Conservation (phyloP, 2,888 invertebrate genomes). For the Didymodactylos carnosus region DNA sequence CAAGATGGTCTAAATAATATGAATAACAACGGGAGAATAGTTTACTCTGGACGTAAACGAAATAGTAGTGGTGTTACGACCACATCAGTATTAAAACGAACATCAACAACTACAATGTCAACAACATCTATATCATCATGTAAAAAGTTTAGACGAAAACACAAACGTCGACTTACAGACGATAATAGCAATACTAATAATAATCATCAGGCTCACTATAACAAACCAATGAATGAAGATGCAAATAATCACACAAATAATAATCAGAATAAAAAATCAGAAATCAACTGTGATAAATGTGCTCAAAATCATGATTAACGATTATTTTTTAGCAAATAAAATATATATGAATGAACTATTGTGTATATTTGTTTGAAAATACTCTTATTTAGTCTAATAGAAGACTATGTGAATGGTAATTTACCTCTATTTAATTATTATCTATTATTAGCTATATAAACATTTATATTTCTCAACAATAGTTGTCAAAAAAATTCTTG, state of each 20-base stretch:
- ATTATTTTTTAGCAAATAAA: too few species aligned
- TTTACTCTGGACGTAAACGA: not conserved
- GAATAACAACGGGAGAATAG: too few species aligned
- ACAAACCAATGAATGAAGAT: not conserved
- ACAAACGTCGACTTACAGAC: not conserved
- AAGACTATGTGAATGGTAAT: too few species aligned
- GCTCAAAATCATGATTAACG: not conserved
- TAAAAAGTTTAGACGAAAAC: not conserved
- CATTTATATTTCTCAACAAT: too few species aligned
- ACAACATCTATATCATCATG: not conserved
- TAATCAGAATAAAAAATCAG: too few species aligned
- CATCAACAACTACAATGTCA: not conserved
- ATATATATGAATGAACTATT: not conserved
- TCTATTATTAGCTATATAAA: too few species aligned
- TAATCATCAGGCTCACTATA: not conserved
- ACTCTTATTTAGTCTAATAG: not conserved
- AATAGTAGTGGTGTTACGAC: not conserved
- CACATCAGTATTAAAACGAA: too few species aligned
- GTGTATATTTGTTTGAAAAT: not conserved
- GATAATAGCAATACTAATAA: not conserved
- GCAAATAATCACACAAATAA: not conserved
- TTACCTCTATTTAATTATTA: too few species aligned
- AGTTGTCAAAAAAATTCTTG: too few species aligned
- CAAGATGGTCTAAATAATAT: too few species aligned
- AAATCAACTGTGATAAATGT: not conserved